Base-by-base conservation (phyloP, 1,140 invertebrate genomes). In the Dysdera silvatica region DNA sequence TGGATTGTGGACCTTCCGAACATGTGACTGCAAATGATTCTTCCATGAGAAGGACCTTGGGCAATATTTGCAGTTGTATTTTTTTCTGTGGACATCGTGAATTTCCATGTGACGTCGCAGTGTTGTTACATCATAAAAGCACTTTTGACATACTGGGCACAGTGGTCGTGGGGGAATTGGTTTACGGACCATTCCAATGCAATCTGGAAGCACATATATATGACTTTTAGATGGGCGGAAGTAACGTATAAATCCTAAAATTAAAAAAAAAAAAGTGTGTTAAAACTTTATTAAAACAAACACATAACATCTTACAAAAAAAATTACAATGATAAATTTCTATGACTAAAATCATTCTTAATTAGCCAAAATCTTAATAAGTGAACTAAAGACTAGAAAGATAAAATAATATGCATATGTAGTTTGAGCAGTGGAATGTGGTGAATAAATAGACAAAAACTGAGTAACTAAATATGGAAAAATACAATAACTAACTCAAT, bases 21-120 rank as follows among this genome's bases (percentile, higher is more conserved):
- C 55, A 35, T 68, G 67, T 47, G 53, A 65, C 23, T 65, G 60
- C 20, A 68, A 37, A 45, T 56, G 57, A 43, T 61, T 60, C 37
- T 66, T 66, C 65, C 65, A 66, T 28, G 56, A 61, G 43, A 66
- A 66, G 4, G 55, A 14, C 52, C 56, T 61, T 18, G 37, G 20
- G 35, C 65, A 66, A 35, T 32, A 51, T 18, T 48, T 40, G 29
- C 65, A 66, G 16, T 52, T 53, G 61, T 61, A 61, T 56, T 61
- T 61, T 20, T 61, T 59, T 56, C 65, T 29, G 18, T 61, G 49
- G 24, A 52, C 37, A 24, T 66, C 58, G 61, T 66, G 65, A 33
- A 66, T 66, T 57, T 66, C 57, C 57, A 61, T 61, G 40, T 66
- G 65, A 8, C 61, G 32, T 33, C 55, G 10, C 6, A 64, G 55